Evolutionary conservation across 2,888 invertebrate genomes (phyloP), one percentile per base, ranked within the genome.

Genomic region (Coronaproctus castanopsis): DNA sequence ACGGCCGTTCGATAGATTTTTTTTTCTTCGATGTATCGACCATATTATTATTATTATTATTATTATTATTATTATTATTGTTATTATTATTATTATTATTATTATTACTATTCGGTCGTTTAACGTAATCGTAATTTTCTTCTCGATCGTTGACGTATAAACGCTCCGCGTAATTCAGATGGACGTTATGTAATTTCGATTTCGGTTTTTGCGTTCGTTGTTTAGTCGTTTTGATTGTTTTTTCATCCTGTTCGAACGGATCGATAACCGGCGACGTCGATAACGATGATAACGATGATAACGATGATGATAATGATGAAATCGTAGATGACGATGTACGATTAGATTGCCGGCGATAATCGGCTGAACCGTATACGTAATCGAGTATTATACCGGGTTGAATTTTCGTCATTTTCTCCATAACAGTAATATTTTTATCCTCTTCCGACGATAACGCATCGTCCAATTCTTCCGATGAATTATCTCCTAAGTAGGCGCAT

Each of bases 401-500:
- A 62, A 79, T 79, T 10, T 81, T 73, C 65, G 77, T 79, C 82
- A 83, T 82, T 65, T 74, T 55, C 24, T 58, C 56, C 5, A 57
- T 36, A 57, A 63, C 57, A 23, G 60, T 60, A 10, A 62, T 61
- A 20, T 61, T 61, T 5, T 58, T 60, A 21, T 64, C 58, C 24
- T 62, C 63, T 51, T 77, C 76, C 3, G 74, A 64, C n/a, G 63
- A 63, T 24, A 58, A 52, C 2, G 80, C 69, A 67, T 84, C 83
- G 22, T 83, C 82, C 5, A 81, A 70, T 66, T 85, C 85, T 68
- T 85, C 85, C 0, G 84, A 83, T 0, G 85, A 85, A 67, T 85
- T 81, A 67, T 86, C 85, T 0, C 86, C 86, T 57, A 86, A 84
- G 71, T 85, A 86, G 0, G 85, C 85, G 68, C 86, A 86, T 66